Base-by-base conservation (phyloP, 2,888 invertebrate species). In the Notocelia uddmanniana region DNA sequence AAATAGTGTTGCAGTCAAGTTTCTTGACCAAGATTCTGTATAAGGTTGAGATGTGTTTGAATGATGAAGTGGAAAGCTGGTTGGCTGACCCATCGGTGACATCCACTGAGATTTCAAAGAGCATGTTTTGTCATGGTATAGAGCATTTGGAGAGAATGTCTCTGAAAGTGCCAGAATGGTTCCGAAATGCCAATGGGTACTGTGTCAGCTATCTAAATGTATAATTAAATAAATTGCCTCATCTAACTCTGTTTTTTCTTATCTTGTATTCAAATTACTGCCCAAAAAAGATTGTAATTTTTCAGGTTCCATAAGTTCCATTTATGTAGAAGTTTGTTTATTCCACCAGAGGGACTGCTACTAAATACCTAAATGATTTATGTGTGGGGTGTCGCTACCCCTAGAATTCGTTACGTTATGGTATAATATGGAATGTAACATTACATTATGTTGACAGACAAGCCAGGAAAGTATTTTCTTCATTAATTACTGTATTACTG, bases 1-100 rank as follows among this genome's bases (percentile, higher is more conserved):
- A 82, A 76, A 83, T 92, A 26, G 83, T 84, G 57, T 76, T 94
- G n/a, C 87, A 90, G 62, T 91, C 94, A 0, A 89, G 87, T 77
- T 89, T 89, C 72, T 91, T 95, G 15, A 94, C 94, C 0, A 95
- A 95, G 84, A 89, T 95, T 74, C 84, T 96, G 74, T 96, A 94
- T 83, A 94, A 91, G 84, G 90, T 94, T 73, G 93, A 94, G 68
- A 78, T 83, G 55, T 83, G 85, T 21, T 76, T 89, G 76, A 93
- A 91, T 34, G 89, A 90, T 1, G 86, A 93, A 15, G 92, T 95
- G 1, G 89, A 92, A 67, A 78, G 87, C 1, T 95, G 95, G 95
- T 75, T 92, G 41, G 85, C 94, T 0, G 95, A 95, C 81, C 87
- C 93, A 0, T 88, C 85, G n/a, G 93, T 94, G 41, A 92, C 91